phyloP scores from a whole-genome alignment of 2,888 invertebrate genomes.

The Leptinotarsa peninsularis region DNA sequence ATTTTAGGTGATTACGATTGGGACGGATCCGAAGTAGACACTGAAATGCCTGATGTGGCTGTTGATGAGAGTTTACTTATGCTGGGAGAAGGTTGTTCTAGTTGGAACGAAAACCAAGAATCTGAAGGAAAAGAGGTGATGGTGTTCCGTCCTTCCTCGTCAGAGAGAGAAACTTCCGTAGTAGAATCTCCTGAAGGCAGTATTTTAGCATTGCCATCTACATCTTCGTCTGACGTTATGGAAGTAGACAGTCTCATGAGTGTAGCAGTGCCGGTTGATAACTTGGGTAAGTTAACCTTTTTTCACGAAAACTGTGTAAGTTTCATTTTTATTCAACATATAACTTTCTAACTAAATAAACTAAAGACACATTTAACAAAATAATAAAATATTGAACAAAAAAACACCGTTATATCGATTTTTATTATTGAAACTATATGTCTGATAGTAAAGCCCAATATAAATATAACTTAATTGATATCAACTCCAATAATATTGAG shows the following conservation, averaged over 20 bases:
- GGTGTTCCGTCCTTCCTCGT: slow-evolving; percentile 41
- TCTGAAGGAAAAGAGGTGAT: slow-evolving; percentile 47
- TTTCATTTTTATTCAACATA: no score
- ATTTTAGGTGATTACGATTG: slow-evolving; percentile 78
- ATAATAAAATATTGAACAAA: no score
- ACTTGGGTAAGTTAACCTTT: slow-evolving; percentile 9
- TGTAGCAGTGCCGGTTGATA: slow-evolving; percentile 50
- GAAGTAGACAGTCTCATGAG: slow-evolving; percentile 51
- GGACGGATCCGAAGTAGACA: slow-evolving; percentile 77
- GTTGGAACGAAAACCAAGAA: slow-evolving; percentile 33
- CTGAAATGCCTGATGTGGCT: slow-evolving; percentile 66
- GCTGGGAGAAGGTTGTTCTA: slow-evolving; percentile 43
- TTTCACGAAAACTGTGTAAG: no score
- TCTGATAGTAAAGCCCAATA: no score
- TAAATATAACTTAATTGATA: no score
- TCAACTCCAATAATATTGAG: no score
- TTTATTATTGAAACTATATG: no score
- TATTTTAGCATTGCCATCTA: slow-evolving; percentile 48
- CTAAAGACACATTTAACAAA: no score
- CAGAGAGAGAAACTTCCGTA: slow-evolving; percentile 37
- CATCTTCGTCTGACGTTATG: slow-evolving; percentile 43
- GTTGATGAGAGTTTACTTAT: slow-evolving; percentile 47
- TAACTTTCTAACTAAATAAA: no score
- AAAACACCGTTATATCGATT: no score
- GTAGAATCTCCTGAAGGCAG: slow-evolving; percentile 30